Conservation (phyloP, 2,797 vertebrate species). For the Anisognathus igniventris region DNA sequence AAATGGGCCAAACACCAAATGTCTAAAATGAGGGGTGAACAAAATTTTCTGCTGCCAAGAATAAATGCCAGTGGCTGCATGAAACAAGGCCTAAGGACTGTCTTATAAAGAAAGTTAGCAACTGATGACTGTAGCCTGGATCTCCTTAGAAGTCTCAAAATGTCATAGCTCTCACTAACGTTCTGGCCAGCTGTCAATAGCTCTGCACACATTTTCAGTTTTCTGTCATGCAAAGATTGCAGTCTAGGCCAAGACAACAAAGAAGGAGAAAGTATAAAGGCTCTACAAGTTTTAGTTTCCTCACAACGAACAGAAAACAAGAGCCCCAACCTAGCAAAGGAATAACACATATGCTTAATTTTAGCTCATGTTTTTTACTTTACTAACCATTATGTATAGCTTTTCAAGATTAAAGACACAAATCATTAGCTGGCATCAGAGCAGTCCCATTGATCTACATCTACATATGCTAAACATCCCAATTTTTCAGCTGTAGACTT, state of each 20-base stretch:
- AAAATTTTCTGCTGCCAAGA: not conserved
- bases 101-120: not conserved
- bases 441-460: not conserved
- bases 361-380: not conserved
- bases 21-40: not conserved
- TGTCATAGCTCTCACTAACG: not conserved
- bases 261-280: not conserved
- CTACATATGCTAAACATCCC: not conserved
- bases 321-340: not conserved
- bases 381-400: not conserved
- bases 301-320: not conserved
- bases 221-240: not conserved
- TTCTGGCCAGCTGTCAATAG: not conserved
- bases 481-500: not conserved
- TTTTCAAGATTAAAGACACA: not conserved
- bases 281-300: not conserved
- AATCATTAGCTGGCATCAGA: not conserved
- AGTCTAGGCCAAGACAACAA: not conserved
- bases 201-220: not conserved
- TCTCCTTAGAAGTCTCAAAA: not conserved
- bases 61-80: not conserved
- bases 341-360: not conserved
- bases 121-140: not conserved
- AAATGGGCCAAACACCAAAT: not conserved
- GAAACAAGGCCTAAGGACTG: not conserved